Conservation (phyloP, 1,140 invertebrate species). For the Camponotus vicinus region DNA sequence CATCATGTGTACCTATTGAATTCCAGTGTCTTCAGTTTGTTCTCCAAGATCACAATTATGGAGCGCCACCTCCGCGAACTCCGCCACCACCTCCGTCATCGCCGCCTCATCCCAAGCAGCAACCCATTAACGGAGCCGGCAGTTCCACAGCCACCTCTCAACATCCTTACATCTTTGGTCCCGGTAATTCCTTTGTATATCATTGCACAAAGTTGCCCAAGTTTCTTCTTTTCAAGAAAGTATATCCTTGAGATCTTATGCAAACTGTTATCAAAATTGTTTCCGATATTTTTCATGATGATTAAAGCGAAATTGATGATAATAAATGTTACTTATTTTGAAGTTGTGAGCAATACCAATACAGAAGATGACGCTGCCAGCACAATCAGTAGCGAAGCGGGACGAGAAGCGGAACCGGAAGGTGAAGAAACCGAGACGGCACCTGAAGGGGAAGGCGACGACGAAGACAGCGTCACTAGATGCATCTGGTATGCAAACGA, state of each 20-base stretch:
- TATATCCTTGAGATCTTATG: slow-evolving; percentile 1
- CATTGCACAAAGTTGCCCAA: background rate
- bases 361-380: slow-evolving; percentile 89
- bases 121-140: slow-evolving; percentile 81
- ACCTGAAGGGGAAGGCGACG: slow-evolving; percentile 93
- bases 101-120: slow-evolving; percentile 82
- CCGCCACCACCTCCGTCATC: slow-evolving; percentile 87
- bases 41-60: slow-evolving; percentile 94
- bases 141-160: slow-evolving; percentile 77
- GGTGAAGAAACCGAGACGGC: slow-evolving; percentile 96
- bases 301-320: slow-evolving; percentile 8
- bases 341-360: slow-evolving; percentile 76
- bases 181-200: slow-evolving; percentile 72
- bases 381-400: slow-evolving; percentile 88
- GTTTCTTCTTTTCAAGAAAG: slow-evolving; percentile 29
- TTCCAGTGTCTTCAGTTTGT: slow-evolving; percentile 89
- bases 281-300: background rate
- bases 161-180: slow-evolving; percentile 82
- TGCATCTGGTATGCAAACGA: slow-evolving; percentile 91
- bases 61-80: slow-evolving; percentile 89
- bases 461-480: slow-evolving; percentile 95
- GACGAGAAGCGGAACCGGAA: slow-evolving; percentile 88
- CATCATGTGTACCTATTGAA: slow-evolving; percentile 77
- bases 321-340: slow-evolving; percentile 29
- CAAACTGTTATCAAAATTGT: background rate